These are phyloP conservation scores for Drosophila meridiana DNA, from an alignment of 2,888 invertebrate species.

Conservation along the genomic window DNA sequence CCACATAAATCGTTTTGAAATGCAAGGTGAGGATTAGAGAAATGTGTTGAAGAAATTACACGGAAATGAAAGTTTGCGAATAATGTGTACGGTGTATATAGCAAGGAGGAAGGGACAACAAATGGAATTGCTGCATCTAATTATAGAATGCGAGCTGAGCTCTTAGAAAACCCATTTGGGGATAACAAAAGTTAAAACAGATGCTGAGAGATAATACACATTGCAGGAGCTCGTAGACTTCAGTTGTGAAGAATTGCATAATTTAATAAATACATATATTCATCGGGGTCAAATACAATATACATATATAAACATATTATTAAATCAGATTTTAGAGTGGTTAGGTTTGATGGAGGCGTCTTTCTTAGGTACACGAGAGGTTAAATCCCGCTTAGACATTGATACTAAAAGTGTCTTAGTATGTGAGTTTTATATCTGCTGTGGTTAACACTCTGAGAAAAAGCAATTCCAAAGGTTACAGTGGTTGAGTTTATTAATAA, in stretches of 20 bases:
- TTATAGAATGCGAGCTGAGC: slow-evolving; percentile 24
- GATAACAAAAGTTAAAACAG: slow-evolving; percentile 3
- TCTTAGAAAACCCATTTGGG: slow-evolving; percentile 13
- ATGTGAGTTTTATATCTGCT: no score
- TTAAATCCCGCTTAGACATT: no score
- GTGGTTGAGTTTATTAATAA: no score
- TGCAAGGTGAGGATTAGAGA: slow-evolving; percentile 76
- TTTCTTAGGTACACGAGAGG: no score
- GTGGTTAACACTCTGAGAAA: no score
- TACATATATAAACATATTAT: neutral
- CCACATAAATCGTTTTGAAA: slow-evolving; percentile 74
- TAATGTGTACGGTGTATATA: slow-evolving; percentile 46
- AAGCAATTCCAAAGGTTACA: no score
- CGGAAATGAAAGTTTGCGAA: slow-evolving; percentile 65
- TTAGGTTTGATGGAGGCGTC: neutral
- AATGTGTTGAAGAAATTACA: slow-evolving; percentile 63
- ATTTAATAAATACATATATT: slow-evolving; percentile 1
- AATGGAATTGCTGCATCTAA: slow-evolving; percentile 15
- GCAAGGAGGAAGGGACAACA: neutral
- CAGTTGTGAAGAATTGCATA: neutral
- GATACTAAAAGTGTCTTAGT: no score
- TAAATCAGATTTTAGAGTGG: neutral
- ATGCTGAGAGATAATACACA: slow-evolving; percentile 7
- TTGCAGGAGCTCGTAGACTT: neutral
- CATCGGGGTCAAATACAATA: neutral